phyloP scores from a whole-genome alignment of 2,113 vertebrate genomes.

The Typhlomys cinereus region DNA sequence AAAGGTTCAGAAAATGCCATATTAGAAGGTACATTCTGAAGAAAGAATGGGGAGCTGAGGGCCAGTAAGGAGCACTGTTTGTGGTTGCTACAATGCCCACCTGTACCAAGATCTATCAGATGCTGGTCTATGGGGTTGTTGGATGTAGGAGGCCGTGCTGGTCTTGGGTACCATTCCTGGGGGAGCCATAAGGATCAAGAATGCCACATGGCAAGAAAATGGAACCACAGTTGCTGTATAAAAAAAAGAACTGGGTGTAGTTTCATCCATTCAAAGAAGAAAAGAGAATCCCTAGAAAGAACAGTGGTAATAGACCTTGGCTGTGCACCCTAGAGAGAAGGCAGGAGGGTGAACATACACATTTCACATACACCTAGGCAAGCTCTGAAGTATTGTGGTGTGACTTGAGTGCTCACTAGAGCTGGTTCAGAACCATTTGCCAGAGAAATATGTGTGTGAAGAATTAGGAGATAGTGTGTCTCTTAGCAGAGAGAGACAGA shows the following conservation, averaged over 20 bases:
- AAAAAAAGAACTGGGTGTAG: neutral
- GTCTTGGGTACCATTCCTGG: neutral
- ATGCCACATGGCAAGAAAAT: neutral
- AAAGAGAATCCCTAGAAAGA: neutral
- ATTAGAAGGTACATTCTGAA: neutral
- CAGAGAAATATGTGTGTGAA: neutral
- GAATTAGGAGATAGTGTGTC: neutral
- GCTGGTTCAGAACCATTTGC: neutral
- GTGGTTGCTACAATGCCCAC: neutral
- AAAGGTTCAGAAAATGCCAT: neutral
- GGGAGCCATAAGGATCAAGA: neutral
- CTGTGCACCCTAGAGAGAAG: neutral
- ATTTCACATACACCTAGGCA: neutral
- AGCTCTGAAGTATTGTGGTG: neutral
- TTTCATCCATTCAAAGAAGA: neutral
- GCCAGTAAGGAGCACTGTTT: neutral
- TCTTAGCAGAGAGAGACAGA: no score
- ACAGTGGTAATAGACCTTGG: neutral
- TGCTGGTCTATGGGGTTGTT: neutral
- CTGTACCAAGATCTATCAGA: neutral
- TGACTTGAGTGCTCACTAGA: neutral
- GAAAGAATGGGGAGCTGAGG: neutral
- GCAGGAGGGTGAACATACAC: rapidly evolving
- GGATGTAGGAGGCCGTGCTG: neutral
- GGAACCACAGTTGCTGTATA: neutral